Evolutionary conservation across 2,888 invertebrate genomes (phyloP), one percentile per base, ranked within the genome.

Genomic region (Rhagonycha fulva): DNA sequence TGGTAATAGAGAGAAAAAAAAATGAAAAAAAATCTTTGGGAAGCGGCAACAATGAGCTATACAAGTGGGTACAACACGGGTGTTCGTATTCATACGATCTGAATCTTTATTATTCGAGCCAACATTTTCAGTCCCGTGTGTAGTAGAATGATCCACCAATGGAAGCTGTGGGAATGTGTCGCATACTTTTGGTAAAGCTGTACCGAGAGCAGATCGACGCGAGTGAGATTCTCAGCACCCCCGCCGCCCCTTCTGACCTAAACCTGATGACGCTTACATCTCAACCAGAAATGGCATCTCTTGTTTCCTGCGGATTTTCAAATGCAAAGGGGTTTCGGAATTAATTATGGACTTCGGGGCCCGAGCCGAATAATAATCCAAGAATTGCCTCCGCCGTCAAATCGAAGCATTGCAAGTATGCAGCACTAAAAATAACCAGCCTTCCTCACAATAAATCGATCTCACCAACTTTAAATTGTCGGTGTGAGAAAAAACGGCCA

Each of bases 111-210:
- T 80, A 77, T 78, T 77, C 76, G 79, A 81, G 84, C 82, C 84
- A 80, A 85, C 84, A 84, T 85, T 85, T 85, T 85, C 83, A 85
- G 84, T 82, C 82, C 81, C 81, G 83, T 83, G 84, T 83, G 82
- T 84, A 47, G 47, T 47, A 85, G 82, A 83, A 83, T 80, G 81
- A 82, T 80, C 80, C 80, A 80, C 80, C 81, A 82, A 82, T 83
- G 83, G 84, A 82, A 81, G 83, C 83, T 82, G 84, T 82, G 82
- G 82, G 83, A 82, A 83, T 82, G 84, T 84, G 84, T 85, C 83
- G 84, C 84, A 83, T 81, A 83, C 84, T 84, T 82, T 85, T 84
- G 82, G 79, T 82, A 80, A 75, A 78, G 79, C 85, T 84, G 85
- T 85, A 85, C 84, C 68, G 77, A 80, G 83, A 81, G 83, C 83